These are phyloP conservation scores for Myrmecobius fasciatus DNA, from an alignment of 2,113 vertebrate genomes.

Conservation along the genomic window DNA sequence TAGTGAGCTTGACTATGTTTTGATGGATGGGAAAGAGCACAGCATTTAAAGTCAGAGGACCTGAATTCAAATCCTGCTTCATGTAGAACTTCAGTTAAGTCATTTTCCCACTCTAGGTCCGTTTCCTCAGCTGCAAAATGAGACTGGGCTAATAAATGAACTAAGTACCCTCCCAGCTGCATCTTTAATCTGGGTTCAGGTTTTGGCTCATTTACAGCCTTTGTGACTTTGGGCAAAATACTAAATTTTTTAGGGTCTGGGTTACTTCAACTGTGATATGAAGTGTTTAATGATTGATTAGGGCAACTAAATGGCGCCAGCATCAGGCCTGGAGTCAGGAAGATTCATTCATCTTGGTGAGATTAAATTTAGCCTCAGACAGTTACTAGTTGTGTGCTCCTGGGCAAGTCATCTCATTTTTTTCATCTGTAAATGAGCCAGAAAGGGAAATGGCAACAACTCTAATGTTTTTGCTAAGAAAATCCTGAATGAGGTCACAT, in stretches of 20 bases:
- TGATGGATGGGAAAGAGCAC: not conserved
- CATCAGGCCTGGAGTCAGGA: not conserved
- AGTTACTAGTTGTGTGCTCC: not conserved
- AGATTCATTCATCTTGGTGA: not conserved
- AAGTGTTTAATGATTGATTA: not conserved
- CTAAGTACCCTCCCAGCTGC: not conserved
- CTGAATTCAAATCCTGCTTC: not conserved
- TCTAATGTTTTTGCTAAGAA: not conserved
- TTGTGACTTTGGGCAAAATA: not conserved
- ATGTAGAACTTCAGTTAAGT: not conserved
- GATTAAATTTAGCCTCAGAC: too few species aligned
- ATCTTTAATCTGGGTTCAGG: not conserved
- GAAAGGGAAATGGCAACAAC: not conserved
- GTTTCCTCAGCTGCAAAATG: not conserved
- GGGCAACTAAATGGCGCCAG: not conserved
- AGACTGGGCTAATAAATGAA: not conserved
- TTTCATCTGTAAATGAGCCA: not conserved
- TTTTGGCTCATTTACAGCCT: not conserved
- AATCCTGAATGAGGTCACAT: not conserved
- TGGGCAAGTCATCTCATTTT: not conserved
- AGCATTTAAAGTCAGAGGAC: not conserved
- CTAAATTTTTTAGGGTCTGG: not conserved
- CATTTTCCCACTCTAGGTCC: not conserved
- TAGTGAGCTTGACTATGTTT: not conserved
- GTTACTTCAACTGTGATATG: not conserved